A percentile compares a stretch with the other conserved stretches of the same genome.
Evolutionary conservation across 1,140 invertebrate species (phyloP).

Genomic region (Saccostrea glomerata): DNA sequence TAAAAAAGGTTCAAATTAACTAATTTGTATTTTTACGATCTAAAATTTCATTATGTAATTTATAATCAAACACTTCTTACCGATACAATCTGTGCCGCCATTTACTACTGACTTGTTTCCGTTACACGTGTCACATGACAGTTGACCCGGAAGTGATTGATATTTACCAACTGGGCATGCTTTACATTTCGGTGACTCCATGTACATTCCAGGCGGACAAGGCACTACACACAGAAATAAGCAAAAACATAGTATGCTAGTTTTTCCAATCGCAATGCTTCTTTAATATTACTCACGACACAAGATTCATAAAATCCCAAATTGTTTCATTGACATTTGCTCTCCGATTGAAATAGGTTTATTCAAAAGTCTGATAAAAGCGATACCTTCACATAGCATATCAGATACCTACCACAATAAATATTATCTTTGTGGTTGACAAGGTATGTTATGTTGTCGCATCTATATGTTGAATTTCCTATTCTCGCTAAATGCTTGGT

Average conservation of each 20-base stretch:
- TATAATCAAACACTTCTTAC: not conserved
- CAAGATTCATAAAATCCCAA: too few relatives aligned
- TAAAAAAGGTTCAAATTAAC: not conserved
- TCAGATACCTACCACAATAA: not conserved
- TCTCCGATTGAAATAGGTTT: not conserved
- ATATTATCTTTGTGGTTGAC: not conserved
- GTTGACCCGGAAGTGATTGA: conserved; percentile 17
- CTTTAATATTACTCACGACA: too few relatives aligned
- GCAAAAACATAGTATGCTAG: not conserved
- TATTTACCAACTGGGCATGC: not conserved
- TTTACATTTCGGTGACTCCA: not conserved
- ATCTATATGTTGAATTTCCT: not conserved
- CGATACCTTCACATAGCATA: not conserved
- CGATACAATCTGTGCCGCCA: not conserved
- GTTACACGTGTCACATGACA: not conserved
- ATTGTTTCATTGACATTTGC: not conserved
- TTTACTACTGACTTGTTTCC: not conserved
- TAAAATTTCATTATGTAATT: too few relatives aligned
- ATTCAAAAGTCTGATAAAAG: too few relatives aligned
- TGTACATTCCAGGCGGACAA: conserved; percentile 2
- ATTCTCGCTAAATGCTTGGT: not conserved
- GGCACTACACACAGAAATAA: not conserved
- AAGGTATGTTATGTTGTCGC: not conserved
- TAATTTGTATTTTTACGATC: too few relatives aligned
- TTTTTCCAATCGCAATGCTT: too few relatives aligned